A percentile compares a stretch with the other conserved stretches of the same genome.
Conservation (phyloP, 2,888 invertebrate genomes). For the Amiota minor region DNA sequence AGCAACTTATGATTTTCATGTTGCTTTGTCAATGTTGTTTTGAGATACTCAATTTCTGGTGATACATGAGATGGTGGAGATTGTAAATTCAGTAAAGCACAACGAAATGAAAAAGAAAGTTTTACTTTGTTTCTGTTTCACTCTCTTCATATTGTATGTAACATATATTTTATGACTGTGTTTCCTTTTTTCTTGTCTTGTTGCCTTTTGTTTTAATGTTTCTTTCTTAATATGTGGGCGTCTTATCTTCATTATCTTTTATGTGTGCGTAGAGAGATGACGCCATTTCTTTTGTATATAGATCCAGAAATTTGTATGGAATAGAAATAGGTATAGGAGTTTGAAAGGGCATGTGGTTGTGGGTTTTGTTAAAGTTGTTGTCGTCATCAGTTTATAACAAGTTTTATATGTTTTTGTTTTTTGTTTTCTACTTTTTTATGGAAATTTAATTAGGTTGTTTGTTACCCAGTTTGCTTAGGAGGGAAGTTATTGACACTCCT, state of each 20-base stretch:
- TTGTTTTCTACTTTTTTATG: slow-evolving; percentile 5
- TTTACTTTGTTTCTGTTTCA: slow-evolving; percentile 37
- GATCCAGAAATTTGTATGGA: no score
- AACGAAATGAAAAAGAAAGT: slow-evolving; percentile 61
- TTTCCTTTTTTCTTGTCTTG: slow-evolving; percentile 35
- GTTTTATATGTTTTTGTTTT: no score
- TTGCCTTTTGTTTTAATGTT: slow-evolving; percentile 35
- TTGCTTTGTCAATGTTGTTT: not conserved
- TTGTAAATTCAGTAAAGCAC: slow-evolving; percentile 26
- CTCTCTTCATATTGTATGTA: slow-evolving; percentile 31
- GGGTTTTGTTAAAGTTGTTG: no score
- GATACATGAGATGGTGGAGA: no score
- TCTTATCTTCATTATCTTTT: slow-evolving; percentile 33
- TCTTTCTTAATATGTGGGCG: slow-evolving; percentile 21
- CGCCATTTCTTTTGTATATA: slow-evolving; percentile 50
- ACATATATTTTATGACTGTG: not conserved
- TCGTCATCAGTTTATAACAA: no score
- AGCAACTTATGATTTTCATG: not conserved
- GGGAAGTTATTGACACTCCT: no score
- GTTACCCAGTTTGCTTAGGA: no score
- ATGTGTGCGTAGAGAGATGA: slow-evolving; percentile 32
- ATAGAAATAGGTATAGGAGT: no score
- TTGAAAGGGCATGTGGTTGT: no score
- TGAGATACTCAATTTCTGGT: not conserved
- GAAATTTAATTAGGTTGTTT: no score